Conservation (phyloP, 2,113 vertebrate species). For the Dromaius novaehollandiae region DNA sequence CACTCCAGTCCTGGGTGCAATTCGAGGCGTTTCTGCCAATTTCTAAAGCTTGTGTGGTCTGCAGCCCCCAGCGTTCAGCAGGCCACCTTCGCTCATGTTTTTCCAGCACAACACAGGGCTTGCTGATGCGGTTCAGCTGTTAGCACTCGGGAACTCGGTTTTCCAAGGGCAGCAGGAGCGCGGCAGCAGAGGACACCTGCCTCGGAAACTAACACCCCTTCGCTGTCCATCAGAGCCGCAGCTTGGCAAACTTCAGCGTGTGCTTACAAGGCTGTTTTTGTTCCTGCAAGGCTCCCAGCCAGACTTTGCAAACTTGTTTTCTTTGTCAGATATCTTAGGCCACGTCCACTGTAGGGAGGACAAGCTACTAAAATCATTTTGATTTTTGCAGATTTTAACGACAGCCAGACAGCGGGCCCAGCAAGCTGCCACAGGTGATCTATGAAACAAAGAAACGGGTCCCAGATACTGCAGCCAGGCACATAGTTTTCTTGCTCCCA, state of each 20-base stretch:
- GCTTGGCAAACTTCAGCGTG: not conserved
- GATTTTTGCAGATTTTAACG: not conserved
- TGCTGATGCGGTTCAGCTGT: not conserved
- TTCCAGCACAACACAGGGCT: not conserved
- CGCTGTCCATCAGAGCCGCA: not conserved
- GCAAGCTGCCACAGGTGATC: not conserved
- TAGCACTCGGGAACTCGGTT: not conserved
- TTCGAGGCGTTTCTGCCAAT: rapidly evolving
- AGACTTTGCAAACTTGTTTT: constrained; percentile 4
- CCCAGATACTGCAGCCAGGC: not conserved
- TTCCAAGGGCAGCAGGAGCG: not conserved
- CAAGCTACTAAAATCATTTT: not conserved
- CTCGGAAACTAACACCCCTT: not conserved
- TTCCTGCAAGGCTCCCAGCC: constrained; percentile 26
- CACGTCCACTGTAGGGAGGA: not conserved
- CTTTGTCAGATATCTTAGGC: constrained; percentile 32
- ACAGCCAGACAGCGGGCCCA: not conserved
- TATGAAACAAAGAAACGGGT: not conserved
- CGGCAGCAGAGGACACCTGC: constrained; percentile 1
- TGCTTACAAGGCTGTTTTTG: constrained; percentile 39
- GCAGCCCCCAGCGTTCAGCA: not conserved
- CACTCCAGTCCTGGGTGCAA: not conserved
- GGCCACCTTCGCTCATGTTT: not conserved
- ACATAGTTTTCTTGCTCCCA: not conserved
- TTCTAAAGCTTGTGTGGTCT: not conserved